Percentiles rank a stretch among this genome's conserved stretches.
Evolutionary conservation across 1,140 invertebrate species (phyloP).

Genomic region (Ganaspis sp.): DNA sequence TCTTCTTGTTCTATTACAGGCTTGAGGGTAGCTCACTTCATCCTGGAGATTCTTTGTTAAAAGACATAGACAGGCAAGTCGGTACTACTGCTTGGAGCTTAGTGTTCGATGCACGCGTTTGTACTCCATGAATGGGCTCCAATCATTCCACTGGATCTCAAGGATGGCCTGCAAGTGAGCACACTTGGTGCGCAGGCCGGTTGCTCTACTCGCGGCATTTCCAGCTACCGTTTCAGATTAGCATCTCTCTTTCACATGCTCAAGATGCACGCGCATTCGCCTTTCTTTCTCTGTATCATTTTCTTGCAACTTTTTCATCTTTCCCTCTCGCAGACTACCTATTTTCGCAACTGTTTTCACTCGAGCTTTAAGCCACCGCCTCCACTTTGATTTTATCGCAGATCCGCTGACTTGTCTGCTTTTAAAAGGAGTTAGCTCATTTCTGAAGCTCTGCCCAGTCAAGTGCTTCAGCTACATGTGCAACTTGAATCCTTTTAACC

Average conservation of each 20-base stretch:
- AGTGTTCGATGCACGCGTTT: constrained; percentile 17
- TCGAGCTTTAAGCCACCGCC: not conserved
- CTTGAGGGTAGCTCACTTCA: not conserved
- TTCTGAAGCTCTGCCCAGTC: not conserved
- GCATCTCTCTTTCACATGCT: constrained; percentile 66
- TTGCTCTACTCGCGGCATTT: constrained; percentile 61
- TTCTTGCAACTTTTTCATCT: constrained; percentile 23
- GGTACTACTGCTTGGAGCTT: not conserved
- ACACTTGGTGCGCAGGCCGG: constrained; percentile 7
- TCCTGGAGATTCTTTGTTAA: constrained; percentile 6
- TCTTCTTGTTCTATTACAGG: constrained; percentile 7
- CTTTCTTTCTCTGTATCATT: constrained; percentile 27
- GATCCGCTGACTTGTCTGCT: constrained; percentile 14
- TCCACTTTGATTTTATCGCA: not conserved
- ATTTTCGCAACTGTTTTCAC: not conserved
- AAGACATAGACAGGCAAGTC: not conserved
- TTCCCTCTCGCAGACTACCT: not conserved
- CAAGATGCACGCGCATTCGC: not conserved
- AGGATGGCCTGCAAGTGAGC: constrained; percentile 23
- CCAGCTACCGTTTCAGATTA: constrained; percentile 71
- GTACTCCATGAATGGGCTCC: constrained; percentile 53
- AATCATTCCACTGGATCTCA: constrained; percentile 54
- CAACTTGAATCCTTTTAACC: not conserved
- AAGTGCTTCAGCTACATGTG: not conserved
- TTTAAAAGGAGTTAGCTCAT: constrained; percentile 4